Conservation (phyloP, 2,797 vertebrate genomes). For the Brachymystax lenok region DNA sequence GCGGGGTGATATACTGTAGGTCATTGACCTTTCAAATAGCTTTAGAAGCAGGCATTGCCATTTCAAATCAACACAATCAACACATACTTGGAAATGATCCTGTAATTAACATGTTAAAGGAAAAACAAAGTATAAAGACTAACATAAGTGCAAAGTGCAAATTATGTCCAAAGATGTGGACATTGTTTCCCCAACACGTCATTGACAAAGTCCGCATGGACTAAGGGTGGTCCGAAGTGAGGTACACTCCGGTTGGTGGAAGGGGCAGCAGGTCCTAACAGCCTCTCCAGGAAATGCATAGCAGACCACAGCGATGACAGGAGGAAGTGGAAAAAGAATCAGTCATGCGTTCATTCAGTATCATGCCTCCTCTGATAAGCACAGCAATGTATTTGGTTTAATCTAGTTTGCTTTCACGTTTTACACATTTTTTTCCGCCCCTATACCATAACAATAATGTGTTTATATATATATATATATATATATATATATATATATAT, state of each 20-base stretch:
- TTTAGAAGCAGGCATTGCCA: background rate
- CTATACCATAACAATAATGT: constrained; percentile 2
- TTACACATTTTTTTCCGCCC: background rate
- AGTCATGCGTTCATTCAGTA: constrained; percentile 54
- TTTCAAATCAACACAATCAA: constrained; percentile 19
- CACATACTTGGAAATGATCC: constrained; percentile 5
- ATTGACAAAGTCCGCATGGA: constrained; percentile 21
- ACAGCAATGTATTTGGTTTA: constrained; percentile 69
- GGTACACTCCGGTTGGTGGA: background rate
- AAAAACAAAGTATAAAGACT: constrained; percentile 30
- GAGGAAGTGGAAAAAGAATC: constrained; percentile 60
- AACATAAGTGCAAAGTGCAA: constrained; percentile 59
- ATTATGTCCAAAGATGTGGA: constrained; percentile 55
- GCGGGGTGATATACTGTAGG: background rate
- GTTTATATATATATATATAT: too few relatives aligned
- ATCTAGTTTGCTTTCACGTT: constrained; percentile 20
- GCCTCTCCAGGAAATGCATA: constrained; percentile 9
- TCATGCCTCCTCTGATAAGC: constrained; percentile 59
- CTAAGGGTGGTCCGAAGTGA: background rate
- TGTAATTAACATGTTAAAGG: constrained; percentile 11
- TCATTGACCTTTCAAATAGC: background rate
- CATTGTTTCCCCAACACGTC: constrained; percentile 39
- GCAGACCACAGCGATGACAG: constrained; percentile 68
- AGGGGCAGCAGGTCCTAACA: background rate
- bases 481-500: constrained; percentile 1